phyloP scores from a whole-genome alignment of 2,113 vertebrate genomes.

The Toxotes jaculatrix region DNA sequence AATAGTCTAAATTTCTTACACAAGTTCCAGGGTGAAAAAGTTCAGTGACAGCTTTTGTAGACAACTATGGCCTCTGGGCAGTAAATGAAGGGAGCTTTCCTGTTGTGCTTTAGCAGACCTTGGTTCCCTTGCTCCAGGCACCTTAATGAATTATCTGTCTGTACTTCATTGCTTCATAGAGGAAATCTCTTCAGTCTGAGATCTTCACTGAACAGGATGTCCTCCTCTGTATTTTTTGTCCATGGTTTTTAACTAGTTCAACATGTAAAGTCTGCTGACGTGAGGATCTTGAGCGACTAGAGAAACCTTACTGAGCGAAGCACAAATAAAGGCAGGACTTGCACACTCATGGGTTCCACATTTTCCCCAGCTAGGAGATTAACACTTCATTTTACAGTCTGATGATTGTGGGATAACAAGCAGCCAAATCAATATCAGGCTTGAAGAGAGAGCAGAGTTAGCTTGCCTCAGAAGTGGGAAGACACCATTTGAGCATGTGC shows the following conservation, averaged over 20 bases:
- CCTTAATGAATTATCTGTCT: constrained; percentile 55
- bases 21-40: constrained; percentile 25
- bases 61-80: constrained; percentile 27
- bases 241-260: constrained; percentile 18
- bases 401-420: constrained; percentile 40
- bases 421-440: constrained; percentile 41
- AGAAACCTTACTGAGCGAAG: constrained; percentile 35
- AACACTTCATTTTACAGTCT: constrained; percentile 46
- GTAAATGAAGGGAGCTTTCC: constrained; percentile 52
- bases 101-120: constrained; percentile 45
- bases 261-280: constrained; percentile 17
- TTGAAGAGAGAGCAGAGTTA: constrained; percentile 11
- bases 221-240: not conserved
- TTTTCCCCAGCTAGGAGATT: constrained; percentile 30
- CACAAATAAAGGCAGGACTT: constrained; percentile 11
- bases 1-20: constrained; percentile 29
- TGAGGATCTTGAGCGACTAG: constrained; percentile 18
- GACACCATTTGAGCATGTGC: not conserved
- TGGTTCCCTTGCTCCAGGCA: constrained; percentile 51
- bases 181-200: constrained; percentile 49
- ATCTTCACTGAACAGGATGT: constrained; percentile 29
- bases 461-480: not conserved
- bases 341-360: not conserved
- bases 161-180: constrained; percentile 25
- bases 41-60: constrained; percentile 26